phyloP scores from a whole-genome alignment of 2,888 invertebrate species.

The Sipunculus nudus region DNA sequence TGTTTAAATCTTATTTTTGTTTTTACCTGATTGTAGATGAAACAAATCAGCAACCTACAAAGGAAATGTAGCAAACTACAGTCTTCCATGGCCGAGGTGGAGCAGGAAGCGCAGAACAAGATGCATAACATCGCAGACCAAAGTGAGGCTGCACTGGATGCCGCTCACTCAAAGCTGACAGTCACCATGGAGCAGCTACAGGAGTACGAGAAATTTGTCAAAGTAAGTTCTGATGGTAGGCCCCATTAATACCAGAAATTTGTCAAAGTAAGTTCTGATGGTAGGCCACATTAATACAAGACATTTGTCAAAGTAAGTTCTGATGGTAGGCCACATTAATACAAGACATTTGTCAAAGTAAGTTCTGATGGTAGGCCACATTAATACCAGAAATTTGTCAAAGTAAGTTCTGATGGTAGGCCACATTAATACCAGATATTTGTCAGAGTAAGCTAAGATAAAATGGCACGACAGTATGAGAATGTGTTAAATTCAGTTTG shows the following conservation, averaged over 20 bases:
- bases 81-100: conserved; percentile 51
- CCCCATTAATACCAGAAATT: conserved; percentile 55
- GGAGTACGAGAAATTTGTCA: conserved; percentile 56
- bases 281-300: conserved; percentile 52
- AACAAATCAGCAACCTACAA: conserved; percentile 49
- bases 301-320: conserved; percentile 55
- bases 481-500: too few relatives aligned
- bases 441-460: too few relatives aligned
- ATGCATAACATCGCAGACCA: conserved; percentile 57
- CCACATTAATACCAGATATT: too few relatives aligned
- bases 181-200: conserved; percentile 47
- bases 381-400: too few relatives aligned
- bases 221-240: conserved; percentile 45
- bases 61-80: conserved; percentile 47
- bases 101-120: conserved; percentile 59
- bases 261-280: conserved; percentile 48
- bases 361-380: too few relatives aligned
- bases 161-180: conserved; percentile 54
- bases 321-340: conserved; percentile 46
- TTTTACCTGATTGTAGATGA: conserved; percentile 40
- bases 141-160: conserved; percentile 62
- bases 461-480: too few relatives aligned
- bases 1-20: neutral
- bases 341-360: conserved; percentile 59
- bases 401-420: too few relatives aligned